Evolutionary conservation across 2,113 vertebrate genomes (phyloP), one percentile per base, ranked within the genome.

Genomic region (Dicaeum eximium): DNA sequence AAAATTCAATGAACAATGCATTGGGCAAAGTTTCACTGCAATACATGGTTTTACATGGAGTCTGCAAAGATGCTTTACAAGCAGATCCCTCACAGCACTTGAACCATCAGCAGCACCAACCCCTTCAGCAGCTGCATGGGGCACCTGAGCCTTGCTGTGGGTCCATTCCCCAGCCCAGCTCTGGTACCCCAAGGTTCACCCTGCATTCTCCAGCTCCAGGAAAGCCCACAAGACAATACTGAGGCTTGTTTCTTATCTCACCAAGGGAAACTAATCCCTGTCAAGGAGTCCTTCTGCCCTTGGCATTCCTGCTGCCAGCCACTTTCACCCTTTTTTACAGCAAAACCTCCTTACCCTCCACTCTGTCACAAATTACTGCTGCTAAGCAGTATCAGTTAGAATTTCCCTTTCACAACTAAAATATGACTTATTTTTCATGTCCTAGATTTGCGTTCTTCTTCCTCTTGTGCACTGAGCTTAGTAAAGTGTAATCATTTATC

Each of bases 141-240:
- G 8, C 13, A 25, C 24, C 9, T 69, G 33, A n/a, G 15, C 16
- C 27, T 80, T 31, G 19, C 6, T 0, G 0, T 31, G 42, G 28
- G 20, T 35, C 17, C 15, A 15, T 37, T n/a, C 13, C 5, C 6
- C 14, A 44, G 22, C 16, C n/a, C 27, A 61, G 9, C 11, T 50
- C 40, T 70, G 18, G 19, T 69, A 13, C 11, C 13, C 25, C 75
- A 45, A 50, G 7, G 10, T 10, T 35, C 4, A 10, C 6, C 9
- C 22, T 51, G 25, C 24, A 44, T 2, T 5, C 27, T 85, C 15
- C 50, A 28, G 0, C 42, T 67, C 14, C 66, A 37, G 57, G 18
- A 31, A n/a, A 25, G 8, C 33, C 22, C 33, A 19, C 22, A 73
- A 60, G 54, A 56, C 9, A 42, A 20, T 70, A 38, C 9, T 48